phyloP scores from a whole-genome alignment of 1,140 invertebrate genomes.

The Neodiprion pinetum region DNA sequence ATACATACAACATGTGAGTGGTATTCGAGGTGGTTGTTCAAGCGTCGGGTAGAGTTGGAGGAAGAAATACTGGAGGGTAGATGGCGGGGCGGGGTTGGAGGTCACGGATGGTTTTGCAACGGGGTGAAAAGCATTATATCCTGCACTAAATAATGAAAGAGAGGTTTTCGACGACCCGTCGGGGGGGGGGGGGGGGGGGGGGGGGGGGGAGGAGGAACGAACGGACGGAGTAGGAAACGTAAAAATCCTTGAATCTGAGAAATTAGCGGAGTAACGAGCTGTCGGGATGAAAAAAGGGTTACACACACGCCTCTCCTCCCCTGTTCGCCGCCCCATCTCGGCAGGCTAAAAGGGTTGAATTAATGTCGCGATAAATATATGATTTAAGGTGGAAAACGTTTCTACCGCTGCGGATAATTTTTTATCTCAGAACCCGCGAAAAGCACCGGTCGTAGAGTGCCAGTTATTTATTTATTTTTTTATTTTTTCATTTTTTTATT shows the following conservation, averaged over 20 bases:
- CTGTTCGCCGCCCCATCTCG: constrained; percentile 30
- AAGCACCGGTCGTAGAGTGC: constrained; percentile 36
- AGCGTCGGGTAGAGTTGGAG: constrained; percentile 16
- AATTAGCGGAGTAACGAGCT: constrained; percentile 60
- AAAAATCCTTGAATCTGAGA: constrained; percentile 65
- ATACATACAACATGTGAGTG: too few species aligned
- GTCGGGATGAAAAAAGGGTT: constrained; percentile 34
- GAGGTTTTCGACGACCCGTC: constrained; percentile 49
- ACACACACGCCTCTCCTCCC: constrained; percentile 13
- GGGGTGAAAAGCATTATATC: constrained; percentile 34
- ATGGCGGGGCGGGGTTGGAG: neutral
- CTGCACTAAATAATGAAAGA: constrained; percentile 61
- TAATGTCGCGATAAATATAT: constrained; percentile 66
- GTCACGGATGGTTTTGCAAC: neutral
- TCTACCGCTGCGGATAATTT: constrained; percentile 61
- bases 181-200: neutral
- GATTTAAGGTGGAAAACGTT: constrained; percentile 63
- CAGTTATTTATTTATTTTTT: constrained; percentile 21
- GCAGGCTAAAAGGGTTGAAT: constrained; percentile 61
- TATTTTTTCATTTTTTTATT: constrained; percentile 26
- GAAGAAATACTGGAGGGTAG: constrained; percentile 14
- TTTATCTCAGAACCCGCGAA: constrained; percentile 60
- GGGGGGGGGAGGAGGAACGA: neutral
- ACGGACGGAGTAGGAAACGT: constrained; percentile 46
- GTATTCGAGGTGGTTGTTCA: too few species aligned